Conservation (phyloP, 2,797 vertebrate species). For the Paramormyrops hopkinsi region DNA sequence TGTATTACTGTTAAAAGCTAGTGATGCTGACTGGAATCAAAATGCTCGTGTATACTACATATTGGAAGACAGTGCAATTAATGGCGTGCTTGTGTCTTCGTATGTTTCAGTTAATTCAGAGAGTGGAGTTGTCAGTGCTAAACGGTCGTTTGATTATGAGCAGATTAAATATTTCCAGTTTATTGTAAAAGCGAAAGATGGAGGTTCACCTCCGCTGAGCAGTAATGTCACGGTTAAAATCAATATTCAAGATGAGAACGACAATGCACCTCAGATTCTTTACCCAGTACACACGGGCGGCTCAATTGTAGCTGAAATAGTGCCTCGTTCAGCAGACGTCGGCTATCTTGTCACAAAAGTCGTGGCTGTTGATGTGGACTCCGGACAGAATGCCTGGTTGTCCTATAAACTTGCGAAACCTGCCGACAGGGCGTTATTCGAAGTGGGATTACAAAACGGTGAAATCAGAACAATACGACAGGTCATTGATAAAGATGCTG, state of each 20-base stretch:
- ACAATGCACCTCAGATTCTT: too few relatives aligned
- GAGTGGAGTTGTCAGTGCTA: neutral
- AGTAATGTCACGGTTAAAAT: too few relatives aligned
- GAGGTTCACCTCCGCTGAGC: too few relatives aligned
- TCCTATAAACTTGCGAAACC: constrained; percentile 47
- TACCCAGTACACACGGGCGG: too few relatives aligned
- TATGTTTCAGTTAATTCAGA: neutral
- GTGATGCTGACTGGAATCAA: constrained; percentile 35
- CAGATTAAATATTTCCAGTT: neutral
- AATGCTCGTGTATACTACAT: constrained; percentile 40
- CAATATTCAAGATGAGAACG: too few relatives aligned
- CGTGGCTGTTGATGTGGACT: constrained; percentile 65
- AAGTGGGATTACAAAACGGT: too few relatives aligned
- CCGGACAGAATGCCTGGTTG: constrained; percentile 69
- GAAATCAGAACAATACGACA: too few relatives aligned
- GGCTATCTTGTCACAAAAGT: constrained; percentile 60
- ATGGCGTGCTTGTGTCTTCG: neutral
- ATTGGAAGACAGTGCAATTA: constrained; percentile 34
- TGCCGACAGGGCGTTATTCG: too few relatives aligned
- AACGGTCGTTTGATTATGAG: neutral
- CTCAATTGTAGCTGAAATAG: constrained; percentile 55
- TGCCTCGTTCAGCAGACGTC: constrained; percentile 51
- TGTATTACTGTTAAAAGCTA: constrained; percentile 28
- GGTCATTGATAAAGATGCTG: too few relatives aligned
- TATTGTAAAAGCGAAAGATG: neutral